Evolutionary conservation across 2,113 vertebrate species (phyloP), one percentile per base, ranked within the genome.

Genomic region (Pantherophis guttatus): DNA sequence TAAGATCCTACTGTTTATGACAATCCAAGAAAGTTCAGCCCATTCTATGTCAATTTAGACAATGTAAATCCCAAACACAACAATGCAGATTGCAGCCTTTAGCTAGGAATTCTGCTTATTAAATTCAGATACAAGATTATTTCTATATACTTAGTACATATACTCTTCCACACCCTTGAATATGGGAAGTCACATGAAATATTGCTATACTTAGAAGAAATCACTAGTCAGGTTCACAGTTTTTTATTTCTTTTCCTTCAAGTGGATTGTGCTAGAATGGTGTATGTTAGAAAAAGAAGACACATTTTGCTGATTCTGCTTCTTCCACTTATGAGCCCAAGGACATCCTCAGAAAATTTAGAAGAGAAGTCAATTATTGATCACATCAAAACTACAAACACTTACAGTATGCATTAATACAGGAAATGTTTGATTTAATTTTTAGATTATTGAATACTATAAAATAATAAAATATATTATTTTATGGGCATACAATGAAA

Each of bases 111-210:
- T 94, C 86, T 23, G 29, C 0, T 0, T 55, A 15, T 90, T 57
- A 0, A 0, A 92, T 24, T 24, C 62, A 85, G 24, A 53, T 33
- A 33, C 55, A 0, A 0, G n/a, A 87, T 92, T 39, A 19, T 21
- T 21, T 15, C 52, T 93, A 44, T 52, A 48, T 44, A 21, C 0
- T 0, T 0, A 0, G 15, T 1, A 62, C 24, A 10, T 29, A 29
- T 65, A 65, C 26, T 29, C 26, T 93, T 44, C 23, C 54, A n/a
- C 89, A 44, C 21, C 87, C 86, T 1, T 59, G 24, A 86, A 91
- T 88, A 89, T 8, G 33, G 21, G 17, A 58, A 44, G 26, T 86
- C 13, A 62, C 3, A 2, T 93, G 90, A 95, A 48, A 87, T 17
- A 7, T 55, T 94, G 17, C 54, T 86, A 55, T 59, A 13, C 1